Evolutionary conservation across 2,888 invertebrate genomes (phyloP), one percentile per base, ranked within the genome.

Genomic region (Rhodophaea formosa): DNA sequence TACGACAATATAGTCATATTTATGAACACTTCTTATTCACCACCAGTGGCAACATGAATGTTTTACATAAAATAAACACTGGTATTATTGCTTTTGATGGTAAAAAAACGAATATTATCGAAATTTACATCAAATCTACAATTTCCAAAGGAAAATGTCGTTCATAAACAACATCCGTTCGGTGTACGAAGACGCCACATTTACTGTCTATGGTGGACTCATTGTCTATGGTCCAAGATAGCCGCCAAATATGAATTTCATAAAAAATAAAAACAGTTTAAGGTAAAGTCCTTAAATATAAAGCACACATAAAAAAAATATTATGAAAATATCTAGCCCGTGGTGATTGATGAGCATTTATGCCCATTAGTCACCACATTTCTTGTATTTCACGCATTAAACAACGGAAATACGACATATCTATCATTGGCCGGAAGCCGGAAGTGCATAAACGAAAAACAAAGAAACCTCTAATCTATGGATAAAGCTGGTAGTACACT

Each of bases 151-250:
- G 79, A 85, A 88, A 84, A 87, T 86, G 86, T 87, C 82, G 85
- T 77, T 81, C 86, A 86, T 86, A 87, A 84, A 88, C 88, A 90
- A 88, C 73, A 80, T 83, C 81, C 82, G 79, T 74, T 80, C 65
- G 59, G 61, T 62, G 53, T 67, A 80, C 73, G 88, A 88, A 87
- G 88, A 88, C 88, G 87, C 88, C 82, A 85, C 80, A 80, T 62
- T 75, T 61, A 59, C 78, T 78, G 72, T 79, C 75, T 83, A 79
- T 82, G 75, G 64, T 23, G 23, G n/a, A 52, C 56, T 15, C 23
- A 44, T 35, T 51, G 35, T 51, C 35, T 15, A 51, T 16, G 30
- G 32, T 32, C 14, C 10, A 16, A 7, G 17, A 14, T 5, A 15
- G 1, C 14, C 49, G 16, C 49, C 15, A 51, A 47, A 47, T 47